phyloP scores from a whole-genome alignment of 1,140 invertebrate genomes.

The Bombus terrestris region DNA sequence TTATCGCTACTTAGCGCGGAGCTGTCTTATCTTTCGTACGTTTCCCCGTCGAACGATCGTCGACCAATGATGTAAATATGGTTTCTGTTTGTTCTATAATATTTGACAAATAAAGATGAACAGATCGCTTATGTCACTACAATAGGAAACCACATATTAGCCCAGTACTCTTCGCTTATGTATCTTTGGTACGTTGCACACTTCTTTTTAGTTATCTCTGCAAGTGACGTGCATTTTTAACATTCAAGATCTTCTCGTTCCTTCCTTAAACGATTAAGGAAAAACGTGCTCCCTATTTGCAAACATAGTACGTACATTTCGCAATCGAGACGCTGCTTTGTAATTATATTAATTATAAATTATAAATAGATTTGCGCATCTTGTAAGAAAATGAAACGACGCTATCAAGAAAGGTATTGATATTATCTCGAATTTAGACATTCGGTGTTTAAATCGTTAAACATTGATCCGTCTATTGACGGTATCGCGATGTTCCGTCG shows the following conservation, averaged over 20 bases:
- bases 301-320: neutral
- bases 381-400: no score
- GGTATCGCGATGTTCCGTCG: no score
- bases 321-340: no score
- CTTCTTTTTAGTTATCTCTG: neutral
- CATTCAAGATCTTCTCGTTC: neutral
- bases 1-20: neutral
- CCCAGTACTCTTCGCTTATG: neutral
- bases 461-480: no score
- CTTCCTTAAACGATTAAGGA: neutral
- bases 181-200: neutral
- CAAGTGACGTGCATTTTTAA: neutral
- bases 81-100: constrained; percentile 10
- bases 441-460: no score
- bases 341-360: no score
- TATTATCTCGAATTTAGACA: no score
- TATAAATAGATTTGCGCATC: no score
- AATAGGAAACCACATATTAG: neutral
- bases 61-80: neutral
- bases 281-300: neutral
- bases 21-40: constrained; percentile 1
- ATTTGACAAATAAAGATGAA: constrained; percentile 17
- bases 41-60: neutral
- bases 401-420: no score
- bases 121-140: neutral